Base-by-base conservation (phyloP, 2,888 invertebrate genomes). In the Cheilosia pagana region DNA sequence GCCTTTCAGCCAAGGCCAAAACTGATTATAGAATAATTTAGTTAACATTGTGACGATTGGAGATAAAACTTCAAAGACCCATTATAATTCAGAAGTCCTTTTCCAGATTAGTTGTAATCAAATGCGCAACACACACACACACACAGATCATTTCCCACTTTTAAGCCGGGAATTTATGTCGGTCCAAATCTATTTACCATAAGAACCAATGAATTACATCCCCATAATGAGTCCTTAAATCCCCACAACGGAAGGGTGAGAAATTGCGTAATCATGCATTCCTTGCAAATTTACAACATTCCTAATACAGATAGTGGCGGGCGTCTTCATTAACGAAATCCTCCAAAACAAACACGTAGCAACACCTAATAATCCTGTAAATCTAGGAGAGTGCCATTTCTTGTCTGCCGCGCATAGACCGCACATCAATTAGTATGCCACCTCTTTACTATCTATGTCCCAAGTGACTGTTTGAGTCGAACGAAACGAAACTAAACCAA, bases 381-480 rank as follows among this genome's bases (percentile, higher is more conserved):
- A 70, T 77, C 68, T n/a, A 55, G 10, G 48, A 57, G 28, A 41
- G 41, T 48, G 45, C 41, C 48, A 55, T 57, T 65, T 14, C 12
- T 19, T 10, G 16, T 43, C 5, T 12, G 23, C 19, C 48, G 45
- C 57, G 16, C 62, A 21, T 52, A 31, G 48, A 63, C 77, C 77
- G 70, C 77, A 70, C 48, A 70, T 45, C 55, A 74, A 74, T 74
- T 74, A 74, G 63, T 74, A 55, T 63, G 55, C 53, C 63, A 25
- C 45, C 45, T 16, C 45, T 8, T 41, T 8, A 23, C 28, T 48
- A 25, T 50, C 31, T 10, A 23, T 41, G 28, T 52, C 71, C 71
- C 60, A 31, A 52, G 52, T 71, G 71, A 71, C 71, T 50, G 14
- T 43, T 71, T 60, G 21, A 45, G 55, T 45, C 45, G 4, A 31